phyloP scores from a whole-genome alignment of 2,797 vertebrate genomes.

The Trichosurus vulpecula region DNA sequence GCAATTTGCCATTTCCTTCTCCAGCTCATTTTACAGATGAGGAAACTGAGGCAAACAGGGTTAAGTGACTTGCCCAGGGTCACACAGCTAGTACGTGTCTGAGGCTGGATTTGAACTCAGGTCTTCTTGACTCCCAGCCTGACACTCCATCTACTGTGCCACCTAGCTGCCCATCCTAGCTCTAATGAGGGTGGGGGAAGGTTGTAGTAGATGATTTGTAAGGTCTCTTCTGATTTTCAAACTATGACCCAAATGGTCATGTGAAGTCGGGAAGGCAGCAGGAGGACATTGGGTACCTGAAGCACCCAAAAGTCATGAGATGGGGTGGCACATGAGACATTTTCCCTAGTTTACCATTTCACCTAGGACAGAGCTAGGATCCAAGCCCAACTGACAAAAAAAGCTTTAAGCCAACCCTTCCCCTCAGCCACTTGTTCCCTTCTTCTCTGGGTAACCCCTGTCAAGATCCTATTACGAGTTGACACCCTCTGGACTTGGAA shows the following conservation, averaged over 20 bases:
- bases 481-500: not conserved
- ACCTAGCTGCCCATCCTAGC: not conserved
- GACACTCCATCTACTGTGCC: not conserved
- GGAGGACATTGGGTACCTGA: not conserved
- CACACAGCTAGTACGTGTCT: not conserved
- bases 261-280: not conserved
- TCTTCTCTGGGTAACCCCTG: not conserved
- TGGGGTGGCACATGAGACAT: not conserved
- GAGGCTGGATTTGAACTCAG: not conserved
- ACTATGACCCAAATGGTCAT: not conserved
- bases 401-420: not conserved
- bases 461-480: too few species aligned
- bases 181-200: not conserved
- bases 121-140: not conserved
- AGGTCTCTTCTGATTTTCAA: not conserved
- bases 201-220: not conserved
- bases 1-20: not conserved
- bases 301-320: not conserved
- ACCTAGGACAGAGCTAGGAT: not conserved
- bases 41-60: not conserved
- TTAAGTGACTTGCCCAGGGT: not conserved
- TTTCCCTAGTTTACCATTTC: not conserved
- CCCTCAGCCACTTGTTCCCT: not conserved
- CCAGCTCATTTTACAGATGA: not conserved
- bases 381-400: slow-evolving; percentile 33